Percentiles rank a stretch among this genome's conserved stretches.
phyloP scores from a whole-genome alignment of 2,888 invertebrate genomes.

The Stictocephala bisonia region DNA sequence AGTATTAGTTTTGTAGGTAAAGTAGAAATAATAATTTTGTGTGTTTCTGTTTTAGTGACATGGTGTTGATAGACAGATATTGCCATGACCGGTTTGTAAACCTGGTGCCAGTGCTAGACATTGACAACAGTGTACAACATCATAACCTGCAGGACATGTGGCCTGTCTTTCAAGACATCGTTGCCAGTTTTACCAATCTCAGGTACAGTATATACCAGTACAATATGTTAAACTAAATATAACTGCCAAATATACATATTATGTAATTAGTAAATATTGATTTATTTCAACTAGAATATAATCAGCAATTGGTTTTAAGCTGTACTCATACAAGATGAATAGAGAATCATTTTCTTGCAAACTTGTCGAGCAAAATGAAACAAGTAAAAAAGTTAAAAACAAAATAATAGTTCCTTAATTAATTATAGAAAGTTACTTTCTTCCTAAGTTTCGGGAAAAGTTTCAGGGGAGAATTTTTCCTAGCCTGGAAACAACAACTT shows the following conservation, averaged over 20 bases:
- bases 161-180: conserved; percentile 67
- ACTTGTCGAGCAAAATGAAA: no score
- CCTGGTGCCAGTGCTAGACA: conserved; percentile 69
- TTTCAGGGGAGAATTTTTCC: no score
- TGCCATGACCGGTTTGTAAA: conserved; percentile 68
- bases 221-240: conserved; percentile 27
- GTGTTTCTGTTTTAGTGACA: conserved; percentile 64
- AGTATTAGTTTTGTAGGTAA: not conserved
- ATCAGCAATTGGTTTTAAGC: no score
- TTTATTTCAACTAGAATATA: no score
- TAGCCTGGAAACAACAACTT: no score
- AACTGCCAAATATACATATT: not conserved
- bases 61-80: conserved; percentile 69
- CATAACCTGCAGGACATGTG: conserved; percentile 68
- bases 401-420: no score
- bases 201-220: conserved; percentile 61
- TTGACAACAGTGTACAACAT: conserved; percentile 66
- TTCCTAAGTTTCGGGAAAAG: no score
- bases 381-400: no score
- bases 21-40: no score
- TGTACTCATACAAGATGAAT: no score
- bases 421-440: no score
- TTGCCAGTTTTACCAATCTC: conserved; percentile 68
- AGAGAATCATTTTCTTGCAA: no score
- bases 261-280: not conserved